Conservation (phyloP, 2,888 invertebrate species). For the Nomada goodeniana region DNA sequence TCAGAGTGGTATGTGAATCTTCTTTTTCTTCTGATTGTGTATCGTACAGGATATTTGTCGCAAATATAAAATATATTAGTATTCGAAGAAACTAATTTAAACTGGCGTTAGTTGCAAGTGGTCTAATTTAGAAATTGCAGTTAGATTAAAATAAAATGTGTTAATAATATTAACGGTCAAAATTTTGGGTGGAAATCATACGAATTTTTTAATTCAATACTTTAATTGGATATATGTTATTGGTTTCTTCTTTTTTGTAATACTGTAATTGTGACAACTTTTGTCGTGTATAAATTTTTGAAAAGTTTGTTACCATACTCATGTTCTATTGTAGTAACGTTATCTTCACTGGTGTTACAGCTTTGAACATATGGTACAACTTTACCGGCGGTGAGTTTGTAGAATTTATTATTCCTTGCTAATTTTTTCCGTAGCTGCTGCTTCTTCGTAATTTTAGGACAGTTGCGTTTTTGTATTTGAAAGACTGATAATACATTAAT, state of each 20-base stretch:
- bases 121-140: too few relatives aligned
- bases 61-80: too few relatives aligned
- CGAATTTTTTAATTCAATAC: not conserved
- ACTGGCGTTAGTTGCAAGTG: too few relatives aligned
- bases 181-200: not conserved
- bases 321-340: not conserved
- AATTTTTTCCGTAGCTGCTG: too few relatives aligned
- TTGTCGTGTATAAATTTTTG: not conserved
- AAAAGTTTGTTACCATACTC: not conserved
- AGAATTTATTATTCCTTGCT: not conserved
- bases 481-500: too few relatives aligned
- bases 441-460: too few relatives aligned
- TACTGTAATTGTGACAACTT: not conserved
- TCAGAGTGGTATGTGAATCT: slow-evolving; percentile 43
- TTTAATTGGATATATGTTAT: not conserved
- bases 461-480: too few relatives aligned
- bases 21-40: not conserved
- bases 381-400: slow-evolving; percentile 60
- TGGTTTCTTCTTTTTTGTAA: not conserved
- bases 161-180: not conserved
- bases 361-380: slow-evolving; percentile 70
- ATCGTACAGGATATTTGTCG: slow-evolving; percentile 11
- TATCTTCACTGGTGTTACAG: slow-evolving; percentile 56
- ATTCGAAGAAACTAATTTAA: too few relatives aligned
- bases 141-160: too few relatives aligned